Evolutionary conservation across 2,113 vertebrate species (phyloP).

Genomic region (Acanthochromis polyacanthus): DNA sequence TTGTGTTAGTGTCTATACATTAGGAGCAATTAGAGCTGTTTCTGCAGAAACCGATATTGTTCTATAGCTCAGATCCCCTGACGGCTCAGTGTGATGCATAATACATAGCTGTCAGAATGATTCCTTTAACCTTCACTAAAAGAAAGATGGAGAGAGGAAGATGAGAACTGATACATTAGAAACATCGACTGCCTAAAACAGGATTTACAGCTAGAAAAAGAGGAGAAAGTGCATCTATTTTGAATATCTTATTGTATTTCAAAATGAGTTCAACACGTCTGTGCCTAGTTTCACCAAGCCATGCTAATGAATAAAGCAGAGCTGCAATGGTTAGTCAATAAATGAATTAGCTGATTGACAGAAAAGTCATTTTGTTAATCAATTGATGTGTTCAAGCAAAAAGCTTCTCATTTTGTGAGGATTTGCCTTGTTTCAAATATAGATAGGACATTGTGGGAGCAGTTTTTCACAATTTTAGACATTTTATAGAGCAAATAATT

Average conservation of each 20-base stretch:
- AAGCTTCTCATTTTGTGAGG: too few species aligned
- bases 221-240: neutral
- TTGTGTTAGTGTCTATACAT: neutral
- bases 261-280: too few species aligned
- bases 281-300: too few species aligned
- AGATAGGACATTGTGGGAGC: too few species aligned
- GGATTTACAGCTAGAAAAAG: neutral
- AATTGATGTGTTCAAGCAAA: neutral
- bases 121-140: slow-evolving; percentile 24
- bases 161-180: neutral
- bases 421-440: too few species aligned
- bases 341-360: neutral
- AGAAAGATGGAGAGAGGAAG: slow-evolving; percentile 16
- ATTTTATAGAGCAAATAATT: neutral
- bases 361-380: neutral
- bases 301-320: neutral
- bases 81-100: slow-evolving; percentile 34
- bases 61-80: neutral
- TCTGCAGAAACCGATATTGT: neutral
- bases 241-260: too few species aligned
- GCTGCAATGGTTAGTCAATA: neutral
- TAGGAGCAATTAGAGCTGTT: slow-evolving; percentile 9
- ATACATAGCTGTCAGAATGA: slow-evolving; percentile 43
- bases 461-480: neutral
- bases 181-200: neutral